Percentiles rank a stretch among this genome's conserved stretches.
phyloP scores from a whole-genome alignment of 2,888 invertebrate genomes.

The Encarsia formosa region DNA sequence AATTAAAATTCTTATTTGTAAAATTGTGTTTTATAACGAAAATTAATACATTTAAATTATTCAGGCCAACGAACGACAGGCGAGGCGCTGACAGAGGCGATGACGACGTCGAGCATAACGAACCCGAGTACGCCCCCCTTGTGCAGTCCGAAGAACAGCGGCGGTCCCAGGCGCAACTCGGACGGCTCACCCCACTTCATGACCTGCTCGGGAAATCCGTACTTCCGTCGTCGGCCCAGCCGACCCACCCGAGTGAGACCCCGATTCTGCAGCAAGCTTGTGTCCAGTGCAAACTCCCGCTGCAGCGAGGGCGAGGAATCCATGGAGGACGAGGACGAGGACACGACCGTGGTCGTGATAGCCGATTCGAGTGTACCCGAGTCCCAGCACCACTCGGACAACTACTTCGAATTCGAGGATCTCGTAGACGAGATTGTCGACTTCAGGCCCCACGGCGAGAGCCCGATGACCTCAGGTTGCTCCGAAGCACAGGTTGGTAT shows the following conservation, averaged over 20 bases:
- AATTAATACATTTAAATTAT: not conserved
- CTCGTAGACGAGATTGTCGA: constrained; percentile 47
- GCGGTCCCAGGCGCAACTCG: constrained; percentile 43
- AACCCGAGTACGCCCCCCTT: not conserved
- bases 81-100: constrained; percentile 35
- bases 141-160: not conserved
- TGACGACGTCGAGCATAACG: constrained; percentile 28
- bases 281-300: constrained; percentile 10
- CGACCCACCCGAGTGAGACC: constrained; percentile 30
- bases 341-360: not conserved
- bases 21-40: not conserved
- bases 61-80: constrained; percentile 33
- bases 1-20: not conserved
- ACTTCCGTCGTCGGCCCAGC: constrained; percentile 40
- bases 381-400: constrained; percentile 17
- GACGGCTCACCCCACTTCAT: constrained; percentile 48
- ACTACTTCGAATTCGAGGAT: constrained; percentile 45
- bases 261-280: constrained; percentile 10
- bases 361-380: constrained; percentile 9
- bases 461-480: constrained; percentile 29
- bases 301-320: constrained; percentile 42
- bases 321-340: constrained; percentile 36
- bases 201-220: constrained; percentile 46
- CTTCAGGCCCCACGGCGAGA: constrained; percentile 46
- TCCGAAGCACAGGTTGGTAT: too few relatives aligned